Percentiles rank a stretch among this genome's conserved stretches.
Conservation (phyloP, 2,113 vertebrate species). For the Sander lucioperca region DNA sequence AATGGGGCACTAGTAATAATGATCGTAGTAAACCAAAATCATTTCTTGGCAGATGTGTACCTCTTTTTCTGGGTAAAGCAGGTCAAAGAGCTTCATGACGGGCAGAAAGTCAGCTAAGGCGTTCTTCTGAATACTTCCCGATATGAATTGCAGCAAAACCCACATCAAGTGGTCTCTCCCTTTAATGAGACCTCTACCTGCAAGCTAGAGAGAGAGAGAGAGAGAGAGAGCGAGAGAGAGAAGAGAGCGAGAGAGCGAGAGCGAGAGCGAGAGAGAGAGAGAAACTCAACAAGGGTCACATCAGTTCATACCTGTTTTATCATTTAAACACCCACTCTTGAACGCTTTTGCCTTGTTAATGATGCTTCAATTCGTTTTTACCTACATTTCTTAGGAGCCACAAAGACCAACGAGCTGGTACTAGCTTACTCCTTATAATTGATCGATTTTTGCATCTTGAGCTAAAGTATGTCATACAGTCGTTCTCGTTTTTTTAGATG, state of each 20-base stretch:
- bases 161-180: constrained; percentile 99
- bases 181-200: constrained; percentile 98
- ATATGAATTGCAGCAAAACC: constrained; percentile 98
- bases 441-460: neutral
- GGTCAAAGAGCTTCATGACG: constrained; percentile 99
- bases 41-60: constrained; percentile 72
- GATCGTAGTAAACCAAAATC: neutral
- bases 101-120: constrained; percentile 96
- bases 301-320: neutral
- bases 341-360: neutral
- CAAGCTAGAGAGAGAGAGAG: constrained; percentile 87
- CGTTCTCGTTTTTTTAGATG: neutral
- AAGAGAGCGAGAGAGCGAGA: too few species aligned
- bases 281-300: neutral
- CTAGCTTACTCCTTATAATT: neutral
- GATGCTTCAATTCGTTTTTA: neutral
- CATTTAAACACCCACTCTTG: neutral
- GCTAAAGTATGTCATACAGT: neutral
- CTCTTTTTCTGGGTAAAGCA: constrained; percentile 98
- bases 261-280: constrained; percentile 51
- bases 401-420: neutral
- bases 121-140: constrained; percentile 99
- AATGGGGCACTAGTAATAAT: neutral
- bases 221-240: too few species aligned
- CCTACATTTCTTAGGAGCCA: neutral